Evolutionary conservation across 1,140 invertebrate genomes (phyloP), one percentile per base, ranked within the genome.

Genomic region (Drosophila pruinosa): DNA sequence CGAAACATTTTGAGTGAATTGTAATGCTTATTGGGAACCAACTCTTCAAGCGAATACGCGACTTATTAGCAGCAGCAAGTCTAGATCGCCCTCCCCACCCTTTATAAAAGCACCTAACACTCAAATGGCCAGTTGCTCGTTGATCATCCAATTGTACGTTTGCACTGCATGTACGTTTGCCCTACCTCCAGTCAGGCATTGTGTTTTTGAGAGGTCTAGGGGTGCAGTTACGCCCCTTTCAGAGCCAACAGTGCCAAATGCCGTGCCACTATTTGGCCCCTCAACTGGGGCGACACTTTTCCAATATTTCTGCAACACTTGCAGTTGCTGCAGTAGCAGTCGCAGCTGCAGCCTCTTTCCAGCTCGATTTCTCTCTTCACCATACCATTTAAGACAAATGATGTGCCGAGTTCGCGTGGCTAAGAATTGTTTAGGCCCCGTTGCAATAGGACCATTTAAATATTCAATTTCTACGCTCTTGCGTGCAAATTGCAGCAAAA

Each of bases 101-200:
- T 19, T 22, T 2, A 0, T 38, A 21, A 12, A 21, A n/a, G n/a
- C n/a, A n/a, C n/a, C 39, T 10, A 7, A n/a, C 21, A 7, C 22
- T 12, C 28, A 41, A 36, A 3, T 26, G 22, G 39, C 22, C 53
- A 43, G 53, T 21, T 47, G 28, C 70, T 70, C 79, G 76, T 89
- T 83, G 81, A 89, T 90, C 89, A 90, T 90, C 89, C 89, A 90
- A 90, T 90, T 90, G 89, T 80, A 88, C 81, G 75, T 90, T 89
- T 89, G 89, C 88, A 73, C 85, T 72, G 48, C 64, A 67, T 63
- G 62, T 53, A 62, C 26, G 7, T 64, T 58, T 79, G 75, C 67
- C 77, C 67, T 75, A 65, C 62, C 72, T 38, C 31, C 45, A 56
- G 28, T 14, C 12, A 26, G 43, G 45, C 2, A 7, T 17, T 1